phyloP scores from a whole-genome alignment of 2,113 vertebrate species.

The Scopus umbretta region DNA sequence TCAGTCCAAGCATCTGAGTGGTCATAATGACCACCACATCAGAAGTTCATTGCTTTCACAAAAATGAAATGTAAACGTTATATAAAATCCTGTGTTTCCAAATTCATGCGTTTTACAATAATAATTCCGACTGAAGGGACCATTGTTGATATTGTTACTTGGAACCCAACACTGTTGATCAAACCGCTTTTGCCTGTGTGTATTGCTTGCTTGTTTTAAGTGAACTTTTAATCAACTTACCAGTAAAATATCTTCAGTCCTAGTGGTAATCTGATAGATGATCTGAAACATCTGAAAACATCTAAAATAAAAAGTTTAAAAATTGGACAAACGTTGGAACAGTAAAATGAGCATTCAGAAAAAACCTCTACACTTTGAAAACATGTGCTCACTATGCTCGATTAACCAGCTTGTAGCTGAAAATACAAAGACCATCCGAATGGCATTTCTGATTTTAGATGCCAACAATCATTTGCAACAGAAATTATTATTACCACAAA shows the following conservation, averaged over 20 bases:
- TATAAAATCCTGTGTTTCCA: background rate
- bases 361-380: background rate
- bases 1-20: background rate
- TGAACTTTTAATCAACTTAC: slow-evolving; percentile 61
- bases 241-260: slow-evolving; percentile 90
- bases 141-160: background rate
- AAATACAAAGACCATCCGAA: background rate
- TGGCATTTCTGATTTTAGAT: background rate
- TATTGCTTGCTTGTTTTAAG: background rate
- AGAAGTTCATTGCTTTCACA: background rate
- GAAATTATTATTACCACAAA: background rate
- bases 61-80: background rate
- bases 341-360: background rate
- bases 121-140: background rate
- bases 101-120: background rate
- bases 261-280: slow-evolving; percentile 90
- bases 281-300: slow-evolving; percentile 93
- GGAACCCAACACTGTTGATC: background rate
- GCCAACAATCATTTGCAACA: background rate
- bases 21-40: background rate
- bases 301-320: slow-evolving; percentile 60
- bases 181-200: background rate
- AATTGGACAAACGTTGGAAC: background rate
- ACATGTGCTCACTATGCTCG: background rate
- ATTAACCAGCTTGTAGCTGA: background rate